Evolutionary conservation across 53 echinoderm and acorn worm species (phyloP), one percentile per base, ranked within the genome.

Genomic region (Temnopleurus reevesii): DNA sequence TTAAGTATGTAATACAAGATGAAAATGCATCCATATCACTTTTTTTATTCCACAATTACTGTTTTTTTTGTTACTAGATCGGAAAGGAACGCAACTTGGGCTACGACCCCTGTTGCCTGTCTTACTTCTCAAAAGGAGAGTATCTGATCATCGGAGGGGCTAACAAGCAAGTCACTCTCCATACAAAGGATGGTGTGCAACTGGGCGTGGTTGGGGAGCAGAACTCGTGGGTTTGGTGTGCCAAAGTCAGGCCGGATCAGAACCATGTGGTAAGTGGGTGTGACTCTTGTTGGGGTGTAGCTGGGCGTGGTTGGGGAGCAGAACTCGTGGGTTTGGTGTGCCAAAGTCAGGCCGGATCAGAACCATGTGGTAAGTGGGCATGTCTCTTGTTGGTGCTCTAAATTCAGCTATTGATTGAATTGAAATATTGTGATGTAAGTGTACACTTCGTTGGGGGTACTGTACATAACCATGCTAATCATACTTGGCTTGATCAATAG

Each of bases 201-300:
- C 93, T 99, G n/a, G 99, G 99, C n/a, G 92, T 94, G 59, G 96
- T 99, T 18, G 99, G 96, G 43, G 99, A 99, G 76, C 99, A 99
- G 88, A 92, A 89, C 88, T 99, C 99, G 10, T 99, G 99, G 99
- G 93, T 99, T 55, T 99, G 99, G 99, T 96, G 96, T 36, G 94
- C 92, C 86, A 92, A 96, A 33, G 99, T 99, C 65, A 94, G 94
- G 86, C 99, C 99, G 36, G 99, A 99, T 71, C 99, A 99, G 82
- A 99, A 99, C 81, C 96, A 96, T 94, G 99, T 99, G 93, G 99
- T 99, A 81, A 92, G 97, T 91, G 10, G 9, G 53, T 15, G 8
- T 51, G 8, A 8, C 15, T 51, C 53, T 51, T 10, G 99, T 96
- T 58, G 99, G 95, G 21, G 96, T 94, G 30, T 94, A 96, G 27